phyloP scores from a whole-genome alignment of 2,888 invertebrate genomes.

The Eristalis pertinax region DNA sequence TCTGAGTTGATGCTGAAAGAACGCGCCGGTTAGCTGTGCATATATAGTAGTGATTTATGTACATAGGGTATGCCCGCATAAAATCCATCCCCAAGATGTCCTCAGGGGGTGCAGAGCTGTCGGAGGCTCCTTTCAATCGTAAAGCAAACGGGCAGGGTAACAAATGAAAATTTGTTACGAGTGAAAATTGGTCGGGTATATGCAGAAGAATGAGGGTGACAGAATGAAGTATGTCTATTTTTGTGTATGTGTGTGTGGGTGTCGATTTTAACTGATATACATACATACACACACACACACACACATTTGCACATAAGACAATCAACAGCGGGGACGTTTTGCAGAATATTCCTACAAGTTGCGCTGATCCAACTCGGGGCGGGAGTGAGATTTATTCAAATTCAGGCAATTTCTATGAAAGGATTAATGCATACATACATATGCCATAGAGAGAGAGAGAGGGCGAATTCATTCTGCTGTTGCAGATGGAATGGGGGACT shows the following conservation, averaged over 20 bases:
- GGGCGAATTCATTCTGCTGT: too few relatives aligned
- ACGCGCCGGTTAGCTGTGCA: neutral
- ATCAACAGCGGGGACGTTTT: neutral
- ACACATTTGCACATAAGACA: neutral
- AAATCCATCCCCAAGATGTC: conserved; percentile 30
- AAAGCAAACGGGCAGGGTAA: conserved; percentile 21
- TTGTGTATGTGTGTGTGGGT: neutral
- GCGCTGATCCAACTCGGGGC: neutral
- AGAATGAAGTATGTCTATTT: neutral
- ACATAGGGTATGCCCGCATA: neutral
- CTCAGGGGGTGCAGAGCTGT: conserved; percentile 25
- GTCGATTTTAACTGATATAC: too few relatives aligned
- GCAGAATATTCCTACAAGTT: neutral
- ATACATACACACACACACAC: too few relatives aligned
- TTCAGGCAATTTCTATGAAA: neutral
- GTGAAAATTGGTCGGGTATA: conserved; percentile 4
- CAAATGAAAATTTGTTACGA: conserved; percentile 36
- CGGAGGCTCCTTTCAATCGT: conserved; percentile 14
- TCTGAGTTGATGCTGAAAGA: conserved; percentile 12
- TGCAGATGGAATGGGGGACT: neutral
- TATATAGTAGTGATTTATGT: neutral
- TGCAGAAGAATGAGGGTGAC: neutral
- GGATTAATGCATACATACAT: neutral
- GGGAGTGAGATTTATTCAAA: neutral
- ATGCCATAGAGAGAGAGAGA: neutral